These are phyloP conservation scores for Philotrypesis tridentata DNA, from an alignment of 1,140 invertebrate species.

Conservation along the genomic window DNA sequence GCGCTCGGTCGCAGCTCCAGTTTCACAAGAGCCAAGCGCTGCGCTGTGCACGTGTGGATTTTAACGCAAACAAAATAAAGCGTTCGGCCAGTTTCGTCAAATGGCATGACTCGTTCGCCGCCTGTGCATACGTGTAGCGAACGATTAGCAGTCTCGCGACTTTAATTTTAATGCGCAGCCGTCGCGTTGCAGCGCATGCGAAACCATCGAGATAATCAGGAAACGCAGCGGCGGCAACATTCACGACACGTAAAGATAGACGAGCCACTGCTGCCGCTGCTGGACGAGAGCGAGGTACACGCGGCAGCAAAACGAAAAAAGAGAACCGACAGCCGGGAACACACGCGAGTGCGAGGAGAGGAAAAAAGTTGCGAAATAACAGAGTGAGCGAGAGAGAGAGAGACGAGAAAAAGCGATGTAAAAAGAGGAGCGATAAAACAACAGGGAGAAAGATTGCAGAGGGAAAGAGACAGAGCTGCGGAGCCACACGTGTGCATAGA, in stretches of 20 bases:
- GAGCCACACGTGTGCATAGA: background rate
- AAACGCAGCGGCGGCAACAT: background rate
- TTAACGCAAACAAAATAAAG: too few species aligned
- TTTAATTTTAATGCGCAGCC: background rate
- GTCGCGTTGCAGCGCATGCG: background rate
- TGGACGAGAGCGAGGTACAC: background rate
- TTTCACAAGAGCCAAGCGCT: too few species aligned
- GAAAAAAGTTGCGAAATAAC: constrained; percentile 1
- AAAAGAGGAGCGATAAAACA: background rate
- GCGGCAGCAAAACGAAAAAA: background rate
- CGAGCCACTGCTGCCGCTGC: background rate
- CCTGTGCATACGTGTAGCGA: too few species aligned
- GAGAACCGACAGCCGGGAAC: background rate
- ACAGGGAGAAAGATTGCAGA: background rate
- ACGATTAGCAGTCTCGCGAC: too few species aligned
- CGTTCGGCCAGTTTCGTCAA: too few species aligned
- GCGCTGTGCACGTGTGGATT: too few species aligned
- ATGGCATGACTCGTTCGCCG: too few species aligned
- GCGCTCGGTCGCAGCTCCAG: too few species aligned
- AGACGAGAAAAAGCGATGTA: constrained; percentile 1
- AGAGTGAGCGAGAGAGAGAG: background rate
- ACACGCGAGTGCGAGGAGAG: background rate
- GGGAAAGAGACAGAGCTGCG: background rate
- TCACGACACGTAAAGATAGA: background rate
- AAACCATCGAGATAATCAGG: background rate